Percentiles rank a stretch among this genome's conserved stretches.
Evolutionary conservation across 2,113 vertebrate species (phyloP).

Genomic region (Ursus arctos): DNA sequence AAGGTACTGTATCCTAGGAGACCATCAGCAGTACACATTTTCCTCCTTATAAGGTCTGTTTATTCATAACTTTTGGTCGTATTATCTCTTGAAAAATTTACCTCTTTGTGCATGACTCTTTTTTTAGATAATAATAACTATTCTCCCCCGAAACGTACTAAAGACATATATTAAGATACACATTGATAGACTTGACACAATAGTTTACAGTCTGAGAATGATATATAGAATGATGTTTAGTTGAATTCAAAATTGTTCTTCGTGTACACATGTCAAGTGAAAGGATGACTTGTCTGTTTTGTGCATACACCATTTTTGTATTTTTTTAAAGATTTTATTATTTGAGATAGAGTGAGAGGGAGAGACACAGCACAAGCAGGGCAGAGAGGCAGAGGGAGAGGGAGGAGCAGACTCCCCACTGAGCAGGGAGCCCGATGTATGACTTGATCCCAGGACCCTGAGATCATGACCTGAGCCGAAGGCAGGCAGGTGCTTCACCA

Average conservation of each 20-base stretch:
- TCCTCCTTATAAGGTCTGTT: neutral
- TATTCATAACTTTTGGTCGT: neutral
- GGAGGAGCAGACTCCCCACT: too few species aligned
- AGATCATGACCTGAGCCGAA: too few species aligned
- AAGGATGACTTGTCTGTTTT: neutral
- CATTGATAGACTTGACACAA: neutral
- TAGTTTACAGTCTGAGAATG: neutral
- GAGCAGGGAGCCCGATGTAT: too few species aligned
- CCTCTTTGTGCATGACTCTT: neutral
- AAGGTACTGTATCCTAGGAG: neutral
- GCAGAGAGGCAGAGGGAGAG: too few species aligned
- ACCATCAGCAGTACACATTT: neutral
- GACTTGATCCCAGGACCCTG: too few species aligned
- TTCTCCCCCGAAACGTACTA: neutral
- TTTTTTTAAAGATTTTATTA: too few species aligned
- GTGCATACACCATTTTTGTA: neutral
- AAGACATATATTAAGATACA: neutral
- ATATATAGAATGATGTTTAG: neutral
- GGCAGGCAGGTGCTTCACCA: too few species aligned
- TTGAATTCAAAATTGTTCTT: neutral
- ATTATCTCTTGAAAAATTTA: neutral
- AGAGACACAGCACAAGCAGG: too few species aligned
- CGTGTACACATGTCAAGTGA: neutral
- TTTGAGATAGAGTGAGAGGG: too few species aligned
- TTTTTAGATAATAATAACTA: neutral